Evolutionary conservation across 2,888 invertebrate species (phyloP), one percentile per base, ranked within the genome.

Genomic region (Melinaea marsaeus): DNA sequence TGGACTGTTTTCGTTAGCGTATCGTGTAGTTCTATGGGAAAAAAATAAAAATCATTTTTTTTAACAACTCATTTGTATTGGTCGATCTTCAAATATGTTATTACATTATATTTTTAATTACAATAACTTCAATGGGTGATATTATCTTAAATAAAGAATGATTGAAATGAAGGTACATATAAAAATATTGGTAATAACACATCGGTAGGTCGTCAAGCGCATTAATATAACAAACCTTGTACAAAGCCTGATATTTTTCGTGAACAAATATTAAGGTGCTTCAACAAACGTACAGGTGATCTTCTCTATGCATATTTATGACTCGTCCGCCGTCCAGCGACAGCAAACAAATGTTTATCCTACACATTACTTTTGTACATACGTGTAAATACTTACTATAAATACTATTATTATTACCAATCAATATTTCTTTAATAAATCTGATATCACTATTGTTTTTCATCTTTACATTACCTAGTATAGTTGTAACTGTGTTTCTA

Each of bases 261-360:
- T 85, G 74, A 80, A 81, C 87, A 90, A 86, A 88, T 79, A 88
- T 79, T 75, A 81, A 79, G 80, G 78, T 79, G 79, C 78, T 84
- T 81, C 79, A 83, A 79, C 82, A 86, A 83, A 84, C 76, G 77
- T 77, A 75, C 81, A 83, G 83, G 81, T 84, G 83, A 83, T 81
- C 80, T 78, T 79, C 80, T 75, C 79, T 79, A 84, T 89, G 85
- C 88, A 89, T 89, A 90, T 90, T 88, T 85, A 90, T 90, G 83
- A 85, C 77, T 77, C 81, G 84, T 88, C 81, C 84, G 81, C 85
- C 86, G 83, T 78, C 82, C 79, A 80, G 80, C 78, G 78, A 83
- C 84, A 85, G 72, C 72, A 65, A 72, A 79, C 79, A 79, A 88
- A 87, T 86, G 84, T 88, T 87, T 84, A 79, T 75, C 74, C 68